Evolutionary conservation across 2,888 invertebrate genomes (phyloP), one percentile per base, ranked within the genome.

Genomic region (Ennomos quercinarius): DNA sequence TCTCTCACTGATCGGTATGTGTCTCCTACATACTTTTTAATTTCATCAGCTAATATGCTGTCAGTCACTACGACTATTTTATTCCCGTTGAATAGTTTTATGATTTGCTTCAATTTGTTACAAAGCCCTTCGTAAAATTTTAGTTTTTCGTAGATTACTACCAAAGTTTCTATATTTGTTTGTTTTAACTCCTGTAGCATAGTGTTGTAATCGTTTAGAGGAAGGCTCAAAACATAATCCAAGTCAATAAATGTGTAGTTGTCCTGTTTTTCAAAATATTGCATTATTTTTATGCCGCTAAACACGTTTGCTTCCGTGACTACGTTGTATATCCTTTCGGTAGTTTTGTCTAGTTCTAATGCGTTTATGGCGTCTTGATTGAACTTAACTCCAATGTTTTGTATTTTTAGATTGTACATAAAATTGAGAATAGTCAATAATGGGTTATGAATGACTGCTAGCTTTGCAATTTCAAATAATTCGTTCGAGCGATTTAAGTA

Each of bases 381-480:
- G 44, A 77, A 81, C 52, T 71, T 53, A 2, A 80, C 52, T 12
- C 63, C 63, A n/a, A 71, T 59, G 48, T 74, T 75, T 59, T 76
- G 71, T 9, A 78, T 61, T 56, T 70, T 72, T 36, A 74, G 74
- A 9, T 71, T 63, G 47, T 68, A 78, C 73, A 80, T 78, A 10
- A 72, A 66, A 52, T 75, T 72, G 0, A 79, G 63, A 12, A 80
- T 68, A 0, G 75, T 77, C 35, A 80, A 43, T 9, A 80, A 59
- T 35, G 79, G 80, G 53, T 69, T 78, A 9, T 77, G 71, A 36
- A 80, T 68, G 1, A 80, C 75, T 12, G 72, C 76, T 57, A 68
- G 72, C 38, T 76, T 80, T 10, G 80, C 74, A 59, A 67, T 64
- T 45, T 77, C 70, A 53, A 74, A 80, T 55, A 73, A 73, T 10